A percentile compares a stretch with the other conserved stretches of the same genome.
Conservation (phyloP, 2,888 invertebrate genomes). For the Thereva unica region DNA sequence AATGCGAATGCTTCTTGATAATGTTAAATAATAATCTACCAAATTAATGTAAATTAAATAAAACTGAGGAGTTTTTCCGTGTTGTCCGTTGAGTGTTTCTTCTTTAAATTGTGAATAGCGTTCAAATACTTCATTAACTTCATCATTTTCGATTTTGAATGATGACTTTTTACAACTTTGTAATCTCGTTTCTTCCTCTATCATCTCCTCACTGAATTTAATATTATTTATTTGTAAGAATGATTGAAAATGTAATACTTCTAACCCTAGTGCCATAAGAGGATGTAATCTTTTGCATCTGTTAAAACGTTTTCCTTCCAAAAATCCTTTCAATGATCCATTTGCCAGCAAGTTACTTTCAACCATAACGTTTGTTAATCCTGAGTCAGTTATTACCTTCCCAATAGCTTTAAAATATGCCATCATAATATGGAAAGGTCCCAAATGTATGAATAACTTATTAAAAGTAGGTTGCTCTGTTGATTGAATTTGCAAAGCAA, state of each 20-base stretch:
- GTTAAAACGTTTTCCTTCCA: constrained; percentile 26
- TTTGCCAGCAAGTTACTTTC: constrained; percentile 20
- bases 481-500: constrained; percentile 4
- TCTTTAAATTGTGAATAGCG: background rate
- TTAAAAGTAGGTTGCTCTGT: background rate
- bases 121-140: background rate
- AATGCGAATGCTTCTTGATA: background rate
- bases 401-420: constrained; percentile 11
- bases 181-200: constrained; percentile 8
- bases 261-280: constrained; percentile 17
- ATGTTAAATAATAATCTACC: too few relatives aligned
- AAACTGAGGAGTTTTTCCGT: constrained; percentile 5
- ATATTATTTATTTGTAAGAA: constrained; percentile 23
- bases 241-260: constrained; percentile 20
- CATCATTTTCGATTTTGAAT: constrained; percentile 3
- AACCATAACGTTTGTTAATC: too few relatives aligned
- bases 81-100: background rate
- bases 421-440: constrained; percentile 13
- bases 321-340: constrained; percentile 16
- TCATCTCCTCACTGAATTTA: constrained; percentile 12
- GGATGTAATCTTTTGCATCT: constrained; percentile 24
- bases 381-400: background rate
- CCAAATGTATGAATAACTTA: constrained; percentile 12
- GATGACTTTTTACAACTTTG: too few relatives aligned
- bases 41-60: constrained; percentile 11